Evolutionary conservation across 30 jellyfish, hydroid and myxozoan species (phyloP).

Genomic region (Aurelia aurita): DNA sequence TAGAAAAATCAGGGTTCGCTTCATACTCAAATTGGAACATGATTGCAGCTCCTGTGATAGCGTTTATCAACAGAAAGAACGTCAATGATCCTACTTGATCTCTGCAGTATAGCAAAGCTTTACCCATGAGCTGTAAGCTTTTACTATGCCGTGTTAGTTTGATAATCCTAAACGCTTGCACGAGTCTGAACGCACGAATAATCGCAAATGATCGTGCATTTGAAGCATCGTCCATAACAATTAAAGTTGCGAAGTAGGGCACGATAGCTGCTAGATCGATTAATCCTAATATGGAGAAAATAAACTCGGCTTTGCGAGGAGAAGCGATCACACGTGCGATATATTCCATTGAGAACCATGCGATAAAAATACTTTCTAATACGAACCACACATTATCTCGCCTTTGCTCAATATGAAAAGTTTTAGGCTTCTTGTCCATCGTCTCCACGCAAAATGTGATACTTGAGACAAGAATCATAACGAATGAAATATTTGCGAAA

Average conservation of each 20-base stretch:
- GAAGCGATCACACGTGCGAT: constrained; percentile 59
- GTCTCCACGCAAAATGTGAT: constrained; percentile 74
- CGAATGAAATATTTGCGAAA: constrained; percentile 62
- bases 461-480: constrained; percentile 58
- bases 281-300: constrained; percentile 76
- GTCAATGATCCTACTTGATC: constrained; percentile 77
- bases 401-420: constrained; percentile 12
- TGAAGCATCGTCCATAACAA: constrained; percentile 58
- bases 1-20: constrained; percentile 45
- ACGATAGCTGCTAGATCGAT: constrained; percentile 77
- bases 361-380: constrained; percentile 60
- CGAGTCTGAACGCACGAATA: constrained; percentile 77
- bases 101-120: constrained; percentile 68
- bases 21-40: constrained; percentile 62
- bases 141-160: constrained; percentile 76
- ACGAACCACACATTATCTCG: constrained; percentile 73
- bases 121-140: constrained; percentile 73
- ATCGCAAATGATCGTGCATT: constrained; percentile 77
- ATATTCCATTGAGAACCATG: constrained; percentile 81
- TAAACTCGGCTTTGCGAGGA: constrained; percentile 69
- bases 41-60: constrained; percentile 60
- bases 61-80: constrained; percentile 61
- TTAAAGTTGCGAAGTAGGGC: constrained; percentile 70
- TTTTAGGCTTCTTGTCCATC: constrained; percentile 39
- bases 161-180: constrained; percentile 74